Conservation (phyloP, 2,888 invertebrate genomes). For the Chorisops tibialis region DNA sequence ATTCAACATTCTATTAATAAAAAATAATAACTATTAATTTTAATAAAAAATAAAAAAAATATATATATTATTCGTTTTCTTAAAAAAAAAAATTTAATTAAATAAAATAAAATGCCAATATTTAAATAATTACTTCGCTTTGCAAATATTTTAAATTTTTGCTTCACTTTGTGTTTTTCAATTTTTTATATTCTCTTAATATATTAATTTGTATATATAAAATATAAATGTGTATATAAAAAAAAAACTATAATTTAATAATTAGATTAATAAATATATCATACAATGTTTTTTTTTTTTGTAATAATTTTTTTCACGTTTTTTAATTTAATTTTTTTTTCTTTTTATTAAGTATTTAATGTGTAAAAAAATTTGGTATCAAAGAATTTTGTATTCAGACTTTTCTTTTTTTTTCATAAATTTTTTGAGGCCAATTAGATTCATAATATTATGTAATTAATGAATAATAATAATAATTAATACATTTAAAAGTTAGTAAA, state of each 20-base stretch:
- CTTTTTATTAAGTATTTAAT: conserved; percentile 25
- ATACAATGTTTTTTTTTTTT: not conserved
- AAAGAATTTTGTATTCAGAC: conserved; percentile 35
- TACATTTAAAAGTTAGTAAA: conserved; percentile 17
- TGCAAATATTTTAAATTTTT: not conserved
- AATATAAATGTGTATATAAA: conserved; percentile 2
- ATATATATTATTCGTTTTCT: conserved; percentile 19
- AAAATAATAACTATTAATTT: conserved; percentile 1
- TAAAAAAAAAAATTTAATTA: conserved; percentile 2
- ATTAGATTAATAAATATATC: conserved; percentile 27
- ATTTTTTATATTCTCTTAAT: conserved; percentile 24
- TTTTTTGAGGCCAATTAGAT: conserved; percentile 37
- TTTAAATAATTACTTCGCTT: not conserved
- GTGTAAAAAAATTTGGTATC: conserved; percentile 37
- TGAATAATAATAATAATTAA: conserved; percentile 10
- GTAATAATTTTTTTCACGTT: not conserved
- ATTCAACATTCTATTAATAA: not conserved
- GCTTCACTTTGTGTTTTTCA: conserved; percentile 9
- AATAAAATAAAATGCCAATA: not conserved
- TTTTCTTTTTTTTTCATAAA: conserved; percentile 17
- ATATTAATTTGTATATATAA: conserved; percentile 26
- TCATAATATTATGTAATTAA: conserved; percentile 8
- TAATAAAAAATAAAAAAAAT: conserved; percentile 20
- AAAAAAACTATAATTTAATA: conserved; percentile 11
- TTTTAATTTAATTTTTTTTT: conserved; percentile 2